A percentile compares a stretch with the other conserved stretches of the same genome.
phyloP scores from a whole-genome alignment of 2,113 vertebrate species.

The Toxotes chatareus region DNA sequence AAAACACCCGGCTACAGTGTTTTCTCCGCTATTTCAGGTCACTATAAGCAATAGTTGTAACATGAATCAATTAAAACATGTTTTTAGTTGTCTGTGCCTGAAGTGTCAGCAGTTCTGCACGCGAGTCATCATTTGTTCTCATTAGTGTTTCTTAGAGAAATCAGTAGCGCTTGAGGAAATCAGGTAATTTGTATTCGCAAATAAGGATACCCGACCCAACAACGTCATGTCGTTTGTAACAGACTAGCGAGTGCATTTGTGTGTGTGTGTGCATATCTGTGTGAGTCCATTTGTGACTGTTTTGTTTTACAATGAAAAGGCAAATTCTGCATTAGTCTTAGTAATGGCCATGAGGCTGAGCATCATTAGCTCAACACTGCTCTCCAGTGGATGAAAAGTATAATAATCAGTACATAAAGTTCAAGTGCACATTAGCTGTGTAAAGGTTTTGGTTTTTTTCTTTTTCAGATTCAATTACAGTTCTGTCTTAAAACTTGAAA shows the following conservation, averaged over 20 bases:
- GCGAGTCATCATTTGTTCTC: conserved; percentile 84
- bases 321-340: conserved; percentile 58
- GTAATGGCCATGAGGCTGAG: conserved; percentile 40
- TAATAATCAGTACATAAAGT: conserved; percentile 21
- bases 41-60: conserved; percentile 59
- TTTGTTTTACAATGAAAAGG: conserved; percentile 64
- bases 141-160: conserved; percentile 82
- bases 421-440: conserved; percentile 30
- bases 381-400: conserved; percentile 73
- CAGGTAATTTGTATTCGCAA: conserved; percentile 85
- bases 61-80: conserved; percentile 80
- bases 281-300: conserved; percentile 41
- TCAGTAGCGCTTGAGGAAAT: conserved; percentile 83
- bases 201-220: conserved; percentile 80
- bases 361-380: conserved; percentile 83
- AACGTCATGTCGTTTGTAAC: conserved; percentile 74
- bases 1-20: conserved; percentile 8
- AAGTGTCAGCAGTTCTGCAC: conserved; percentile 82
- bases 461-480: not conserved
- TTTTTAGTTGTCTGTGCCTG: conserved; percentile 73
- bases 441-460: not conserved
- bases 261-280: conserved; percentile 8
- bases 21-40: conserved; percentile 42
- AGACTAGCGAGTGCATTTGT: conserved; percentile 31
- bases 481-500: not conserved